These are phyloP conservation scores for Siderastrea siderea DNA, from an alignment of 92 coral and sea anemone species.

Conservation along the genomic window DNA sequence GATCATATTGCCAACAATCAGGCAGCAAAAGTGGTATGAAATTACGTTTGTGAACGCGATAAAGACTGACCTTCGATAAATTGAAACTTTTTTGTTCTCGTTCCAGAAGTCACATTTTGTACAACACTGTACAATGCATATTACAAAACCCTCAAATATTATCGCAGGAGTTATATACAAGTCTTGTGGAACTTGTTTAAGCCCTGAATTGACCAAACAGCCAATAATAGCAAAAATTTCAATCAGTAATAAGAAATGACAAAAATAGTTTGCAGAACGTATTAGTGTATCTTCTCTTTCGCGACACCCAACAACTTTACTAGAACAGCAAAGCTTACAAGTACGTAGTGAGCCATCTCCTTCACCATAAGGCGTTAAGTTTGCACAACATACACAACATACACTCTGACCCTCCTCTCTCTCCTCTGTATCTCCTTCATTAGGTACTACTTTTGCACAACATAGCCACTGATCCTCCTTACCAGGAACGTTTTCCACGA, in stretches of 20 bases:
- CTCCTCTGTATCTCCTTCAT: too few relatives aligned
- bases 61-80: slow-evolving; percentile 1
- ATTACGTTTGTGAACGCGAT: background rate
- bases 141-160: background rate
- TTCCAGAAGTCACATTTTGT: background rate
- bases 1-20: slow-evolving; percentile 17
- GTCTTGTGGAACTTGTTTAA: background rate
- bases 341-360: background rate
- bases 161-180: background rate
- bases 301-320: background rate
- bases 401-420: background rate
- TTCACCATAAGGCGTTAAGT: background rate
- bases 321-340: background rate
- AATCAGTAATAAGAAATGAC: background rate
- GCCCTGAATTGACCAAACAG: too few relatives aligned
- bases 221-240: background rate
- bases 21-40: slow-evolving; percentile 10
- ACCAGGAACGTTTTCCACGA: background rate
- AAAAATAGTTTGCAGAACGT: background rate
- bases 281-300: slow-evolving; percentile 2
- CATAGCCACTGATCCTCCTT: background rate
- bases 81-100: background rate
- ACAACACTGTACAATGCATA: background rate
- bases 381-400: background rate
- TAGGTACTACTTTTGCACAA: background rate